phyloP scores from a whole-genome alignment of 1,140 invertebrate genomes.

The Fragariocoptes setiger region DNA sequence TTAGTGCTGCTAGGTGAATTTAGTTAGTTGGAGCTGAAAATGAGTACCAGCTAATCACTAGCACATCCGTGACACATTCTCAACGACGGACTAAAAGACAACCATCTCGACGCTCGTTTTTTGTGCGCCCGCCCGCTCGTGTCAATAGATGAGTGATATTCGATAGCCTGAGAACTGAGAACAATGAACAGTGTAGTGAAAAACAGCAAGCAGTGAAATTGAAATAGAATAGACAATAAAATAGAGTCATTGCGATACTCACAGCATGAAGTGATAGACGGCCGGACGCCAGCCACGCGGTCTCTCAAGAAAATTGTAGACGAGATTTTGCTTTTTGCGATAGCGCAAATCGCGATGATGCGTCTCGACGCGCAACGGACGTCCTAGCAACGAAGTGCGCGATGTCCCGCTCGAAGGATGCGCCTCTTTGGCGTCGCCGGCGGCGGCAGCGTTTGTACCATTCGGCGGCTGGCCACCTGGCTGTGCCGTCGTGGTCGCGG shows the following conservation, averaged over 20 bases:
- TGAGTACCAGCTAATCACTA: too few species aligned
- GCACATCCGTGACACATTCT: too few species aligned
- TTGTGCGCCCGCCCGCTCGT: too few species aligned
- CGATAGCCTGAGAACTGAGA: not conserved
- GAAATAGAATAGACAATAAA: slow-evolving; percentile 8
- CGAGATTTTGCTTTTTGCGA: slow-evolving; percentile 47
- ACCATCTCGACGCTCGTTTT: too few species aligned
- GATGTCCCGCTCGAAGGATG: slow-evolving; percentile 11
- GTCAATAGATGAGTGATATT: not conserved
- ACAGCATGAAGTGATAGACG: slow-evolving; percentile 68
- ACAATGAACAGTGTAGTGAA: slow-evolving; percentile 4
- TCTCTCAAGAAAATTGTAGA: slow-evolving; percentile 77
- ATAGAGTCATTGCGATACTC: slow-evolving; percentile 21
- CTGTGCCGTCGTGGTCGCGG: not conserved
- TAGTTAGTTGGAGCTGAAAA: too few species aligned
- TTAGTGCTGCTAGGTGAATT: too few species aligned
- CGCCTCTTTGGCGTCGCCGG: not conserved
- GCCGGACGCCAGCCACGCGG: slow-evolving; percentile 49
- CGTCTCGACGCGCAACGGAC: slow-evolving; percentile 51
- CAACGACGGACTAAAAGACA: too few species aligned
- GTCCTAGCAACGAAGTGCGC: slow-evolving; percentile 58
- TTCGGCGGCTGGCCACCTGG: slow-evolving; percentile 7
- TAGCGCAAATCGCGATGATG: slow-evolving; percentile 28
- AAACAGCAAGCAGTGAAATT: not conserved
- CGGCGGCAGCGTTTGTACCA: not conserved